Base-by-base conservation (phyloP, 1,140 invertebrate species). In the Batillaria attramentaria region DNA sequence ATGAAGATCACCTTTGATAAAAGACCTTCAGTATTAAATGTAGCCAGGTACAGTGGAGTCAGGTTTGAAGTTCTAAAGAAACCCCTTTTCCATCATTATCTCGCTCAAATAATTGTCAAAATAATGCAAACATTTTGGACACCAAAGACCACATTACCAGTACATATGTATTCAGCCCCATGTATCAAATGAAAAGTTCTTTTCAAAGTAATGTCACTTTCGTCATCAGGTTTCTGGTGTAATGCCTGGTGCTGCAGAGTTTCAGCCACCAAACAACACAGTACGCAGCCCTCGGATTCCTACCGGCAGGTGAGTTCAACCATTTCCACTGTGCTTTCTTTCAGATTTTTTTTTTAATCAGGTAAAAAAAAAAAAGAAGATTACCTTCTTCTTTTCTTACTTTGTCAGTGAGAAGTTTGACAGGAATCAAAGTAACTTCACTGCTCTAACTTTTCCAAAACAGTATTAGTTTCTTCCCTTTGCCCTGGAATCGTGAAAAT, bases 191-290 rank as follows among this genome's bases (percentile, higher is more conserved):
- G 3, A 1, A 24, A 0, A 43, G n/a, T 42, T 42, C 8, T 43
- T 16, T 42, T 18, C 5, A 4, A 2, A 16, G n/a, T 16, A 62
- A 3, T 62, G 10, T 62, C 13, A 41, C 16, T 43, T 20, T 4
- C 37, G 16, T 20, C 37, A 54, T 8, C 24, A 46, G 8, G 42
- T 5, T 10, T 18, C 35, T 60, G 33, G 4, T 0, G 35, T 28
- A 2, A 60, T 70, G 77, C 66, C 66, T 28, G 68, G 62, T 41
- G 66, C 62, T 42, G 77, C 77, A 42, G 77, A 72, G 43, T 72
- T 70, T 46, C 43, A 28, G 28, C 33, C 66, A n/a, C 76, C 68
- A 28, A 20, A 28, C 6, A 35, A 24, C 39, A 42, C 43, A 5
- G 37, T 24, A 3, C 66, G 50, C 35, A 60, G 41, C 33, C 57